These are phyloP conservation scores for Drosophila sechellia DNA, from an alignment of 1,140 invertebrate species.

Conservation along the genomic window DNA sequence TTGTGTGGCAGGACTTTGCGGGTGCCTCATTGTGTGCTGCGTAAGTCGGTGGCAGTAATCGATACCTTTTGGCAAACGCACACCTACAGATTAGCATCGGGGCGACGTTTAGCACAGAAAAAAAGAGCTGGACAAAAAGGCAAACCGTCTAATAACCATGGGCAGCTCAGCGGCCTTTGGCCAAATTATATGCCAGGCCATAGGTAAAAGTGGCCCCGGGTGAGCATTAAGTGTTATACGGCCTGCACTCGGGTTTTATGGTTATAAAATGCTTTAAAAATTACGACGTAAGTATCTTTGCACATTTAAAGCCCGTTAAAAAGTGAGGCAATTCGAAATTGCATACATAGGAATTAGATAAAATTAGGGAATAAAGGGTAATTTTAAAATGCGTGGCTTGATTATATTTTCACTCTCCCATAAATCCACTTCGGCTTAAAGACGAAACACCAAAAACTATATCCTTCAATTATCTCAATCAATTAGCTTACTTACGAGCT, in stretches of 20 bases:
- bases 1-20: constrained; percentile 14
- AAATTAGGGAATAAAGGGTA: too few relatives aligned
- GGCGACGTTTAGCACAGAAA: constrained; percentile 74
- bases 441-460: background rate
- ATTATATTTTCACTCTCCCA: background rate
- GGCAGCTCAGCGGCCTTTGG: constrained; percentile 67
- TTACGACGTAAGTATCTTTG: too few relatives aligned
- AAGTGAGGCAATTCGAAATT: background rate
- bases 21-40: constrained; percentile 69
- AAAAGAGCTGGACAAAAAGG: constrained; percentile 31
- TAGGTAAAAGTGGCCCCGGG: constrained; percentile 43
- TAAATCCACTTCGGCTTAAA: background rate
- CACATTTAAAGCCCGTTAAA: background rate
- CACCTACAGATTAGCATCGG: constrained; percentile 72
- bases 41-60: constrained; percentile 81
- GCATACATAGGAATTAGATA: too few relatives aligned
- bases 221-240: constrained; percentile 19
- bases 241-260: background rate
- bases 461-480: constrained; percentile 53
- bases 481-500: constrained; percentile 45
- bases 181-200: constrained; percentile 74
- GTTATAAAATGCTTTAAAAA: background rate
- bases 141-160: constrained; percentile 77
- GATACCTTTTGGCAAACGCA: constrained; percentile 65
- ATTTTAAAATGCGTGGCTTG: too few relatives aligned